A percentile compares a stretch with the other conserved stretches of the same genome.
These are phyloP conservation scores for Leptinotarsa undecemlineata DNA, from an alignment of 1,140 invertebrate species.

Conservation along the genomic window DNA sequence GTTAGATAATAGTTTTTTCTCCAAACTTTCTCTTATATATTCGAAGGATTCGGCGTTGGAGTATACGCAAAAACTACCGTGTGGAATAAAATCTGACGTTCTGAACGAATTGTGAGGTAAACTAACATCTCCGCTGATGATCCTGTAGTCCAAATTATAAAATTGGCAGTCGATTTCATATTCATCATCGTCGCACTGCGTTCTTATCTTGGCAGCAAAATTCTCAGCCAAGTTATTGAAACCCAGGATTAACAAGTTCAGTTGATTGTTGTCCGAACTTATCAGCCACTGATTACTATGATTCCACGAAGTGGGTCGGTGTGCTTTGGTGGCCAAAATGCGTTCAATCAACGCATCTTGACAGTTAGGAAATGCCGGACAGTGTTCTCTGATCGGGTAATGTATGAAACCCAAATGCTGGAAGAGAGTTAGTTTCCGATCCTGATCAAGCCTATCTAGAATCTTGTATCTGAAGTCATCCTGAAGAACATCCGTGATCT, in stretches of 20 bases:
- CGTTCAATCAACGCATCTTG: conserved; percentile 84
- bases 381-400: conserved; percentile 91
- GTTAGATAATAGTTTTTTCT: conserved; percentile 89
- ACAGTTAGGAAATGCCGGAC: conserved; percentile 87
- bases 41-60: conserved; percentile 90
- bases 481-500: conserved; percentile 88
- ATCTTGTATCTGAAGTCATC: conserved; percentile 94
- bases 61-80: conserved; percentile 88
- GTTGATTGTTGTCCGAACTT: conserved; percentile 69
- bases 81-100: conserved; percentile 76
- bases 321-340: conserved; percentile 71
- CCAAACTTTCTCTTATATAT: conserved; percentile 87
- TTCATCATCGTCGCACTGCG: conserved; percentile 78
- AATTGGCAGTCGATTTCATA: conserved; percentile 82
- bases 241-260: conserved; percentile 77
- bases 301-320: conserved; percentile 71
- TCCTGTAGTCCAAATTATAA: conserved; percentile 82
- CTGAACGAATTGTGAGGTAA: conserved; percentile 77
- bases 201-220: conserved; percentile 77
- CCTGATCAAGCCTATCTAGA: conserved; percentile 90
- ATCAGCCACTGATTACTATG: conserved; percentile 70
- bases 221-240: conserved; percentile 77
- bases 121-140: conserved; percentile 84
- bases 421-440: conserved; percentile 90
- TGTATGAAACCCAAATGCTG: conserved; percentile 96